These are phyloP conservation scores for Reticulitermes lucifugus DNA, from an alignment of 2,888 invertebrate genomes.

Conservation along the genomic window DNA sequence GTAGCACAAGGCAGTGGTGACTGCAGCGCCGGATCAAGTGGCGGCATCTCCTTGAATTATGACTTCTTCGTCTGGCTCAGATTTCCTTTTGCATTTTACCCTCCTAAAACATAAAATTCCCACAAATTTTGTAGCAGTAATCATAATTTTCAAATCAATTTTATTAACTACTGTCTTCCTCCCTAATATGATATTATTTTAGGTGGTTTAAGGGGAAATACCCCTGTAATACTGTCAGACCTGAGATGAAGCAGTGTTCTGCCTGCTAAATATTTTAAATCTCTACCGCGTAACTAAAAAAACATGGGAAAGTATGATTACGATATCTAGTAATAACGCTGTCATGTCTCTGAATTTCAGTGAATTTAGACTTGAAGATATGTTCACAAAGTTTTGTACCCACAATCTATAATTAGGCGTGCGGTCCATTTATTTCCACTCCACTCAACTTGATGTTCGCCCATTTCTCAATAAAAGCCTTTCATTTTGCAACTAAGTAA, in stretches of 20 bases:
- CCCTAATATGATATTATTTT: slow-evolving; percentile 10
- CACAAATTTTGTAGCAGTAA: slow-evolving; percentile 43
- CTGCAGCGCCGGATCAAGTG: slow-evolving; percentile 45
- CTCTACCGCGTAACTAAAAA: no score
- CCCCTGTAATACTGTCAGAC: no score
- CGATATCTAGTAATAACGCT: not conserved
- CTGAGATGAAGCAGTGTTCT: no score
- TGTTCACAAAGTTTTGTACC: no score
- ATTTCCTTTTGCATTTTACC: slow-evolving; percentile 3
- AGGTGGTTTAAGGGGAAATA: not conserved
- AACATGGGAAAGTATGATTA: not conserved
- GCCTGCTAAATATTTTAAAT: not conserved
- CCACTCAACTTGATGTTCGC: no score
- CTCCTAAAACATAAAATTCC: slow-evolving; percentile 34
- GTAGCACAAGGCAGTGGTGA: not conserved
- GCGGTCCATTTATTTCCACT: no score
- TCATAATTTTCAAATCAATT: slow-evolving; percentile 50
- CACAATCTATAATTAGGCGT: no score
- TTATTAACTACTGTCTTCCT: not conserved
- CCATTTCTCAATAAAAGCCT: no score
- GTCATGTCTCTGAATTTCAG: not conserved
- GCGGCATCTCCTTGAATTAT: slow-evolving; percentile 45
- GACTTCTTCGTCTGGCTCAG: slow-evolving; percentile 47
- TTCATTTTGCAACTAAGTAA: no score
- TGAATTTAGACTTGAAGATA: no score